Evolutionary conservation across 2,797 vertebrate genomes (phyloP), one percentile per base, ranked within the genome.

Genomic region (Pitangus sulphuratus): DNA sequence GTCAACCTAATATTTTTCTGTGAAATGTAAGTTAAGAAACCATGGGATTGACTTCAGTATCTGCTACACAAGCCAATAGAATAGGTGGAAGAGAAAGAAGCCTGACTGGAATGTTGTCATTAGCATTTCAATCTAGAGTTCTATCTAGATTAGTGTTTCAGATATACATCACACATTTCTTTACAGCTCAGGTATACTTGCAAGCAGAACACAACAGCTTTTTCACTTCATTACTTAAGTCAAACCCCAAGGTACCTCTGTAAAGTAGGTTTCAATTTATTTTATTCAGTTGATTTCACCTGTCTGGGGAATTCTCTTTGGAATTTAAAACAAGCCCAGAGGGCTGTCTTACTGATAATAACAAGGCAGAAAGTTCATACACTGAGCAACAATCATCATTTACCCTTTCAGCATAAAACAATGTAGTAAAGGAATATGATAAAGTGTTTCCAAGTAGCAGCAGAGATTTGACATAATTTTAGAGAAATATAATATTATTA

Each of bases 221-320:
- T 94, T 90, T 89, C 78, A 94, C 84, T 94, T 92, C 76, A 78
- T 87, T 95, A 75, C 71, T 82, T 78, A 77, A 87, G 69, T 84
- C 45, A 90, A 91, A 80, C 75, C 87, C 69, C 72, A 87, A 10
- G 6, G 72, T 86, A 81, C 72, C 48, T 78, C 76, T 65, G 57
- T 69, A 79, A 78, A 56, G 54, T 78, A 89, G 39, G 39, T 94
- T 95, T 94, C 92, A 92, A 91, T 96, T 95, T 91, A 86, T 92
- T 95, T 91, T 89, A 79, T 93, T 88, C 93, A 93, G 75, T 18
- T 94, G 92, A 93, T 94, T 95, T 96, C 82, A 92, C 85, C 80
- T 91, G 69, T 92, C 92, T 76, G 22, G 58, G 72, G 50, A 93
- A 90, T 93, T 94, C 35, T 89, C 71, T 80, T 60, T 70, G 50